Evolutionary conservation across 2,888 invertebrate species (phyloP), one percentile per base, ranked within the genome.

Genomic region (Limnephilus rhombicus): DNA sequence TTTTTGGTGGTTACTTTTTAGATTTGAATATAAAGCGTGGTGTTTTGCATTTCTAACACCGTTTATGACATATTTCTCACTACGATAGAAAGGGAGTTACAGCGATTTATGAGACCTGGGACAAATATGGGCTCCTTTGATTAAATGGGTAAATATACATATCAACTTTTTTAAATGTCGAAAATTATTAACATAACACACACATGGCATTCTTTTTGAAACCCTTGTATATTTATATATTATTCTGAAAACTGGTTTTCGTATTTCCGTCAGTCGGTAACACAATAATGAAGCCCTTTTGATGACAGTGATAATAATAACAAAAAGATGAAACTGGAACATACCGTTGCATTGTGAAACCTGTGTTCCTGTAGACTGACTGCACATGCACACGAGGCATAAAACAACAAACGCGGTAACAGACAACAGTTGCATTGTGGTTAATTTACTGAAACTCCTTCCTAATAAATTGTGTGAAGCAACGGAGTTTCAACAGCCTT

Each of bases 331-430:
- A 68, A 24, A n/a, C 68, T 45, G 45, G 24, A n/a, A 45, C 45
- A 11, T 89, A 89, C 89, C 89, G 37, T 89, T n/a, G 37, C 89
- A 89, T 41, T 89, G 89, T 37, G 89, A 89, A 45, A 89, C 89
- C n/a, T 89, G 41, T 7, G 89, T 89, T 37, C 81, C 89, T 13
- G 86, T 12, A 12, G 86, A 49, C 86, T 45, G 68, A 68, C 68
- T 68, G 68, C 68, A 68, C 68, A 68, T 41, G 86, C 86, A 86
- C 29, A 49, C 13, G 3, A 86, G 49, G n/a, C 86, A n/a, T 29
- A 86, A 86, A 24, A 86, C 45, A 29, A 86, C 45, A 45, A 86
- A 86, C 24, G 86, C 86, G 86, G 45, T 24, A 12, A 49, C 45
- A 12, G 45, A 24, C 86, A n/a, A 13, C 9, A 45, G 24, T 49